phyloP scores from a whole-genome alignment of 2,888 invertebrate species.

The Xylophagus ater region DNA sequence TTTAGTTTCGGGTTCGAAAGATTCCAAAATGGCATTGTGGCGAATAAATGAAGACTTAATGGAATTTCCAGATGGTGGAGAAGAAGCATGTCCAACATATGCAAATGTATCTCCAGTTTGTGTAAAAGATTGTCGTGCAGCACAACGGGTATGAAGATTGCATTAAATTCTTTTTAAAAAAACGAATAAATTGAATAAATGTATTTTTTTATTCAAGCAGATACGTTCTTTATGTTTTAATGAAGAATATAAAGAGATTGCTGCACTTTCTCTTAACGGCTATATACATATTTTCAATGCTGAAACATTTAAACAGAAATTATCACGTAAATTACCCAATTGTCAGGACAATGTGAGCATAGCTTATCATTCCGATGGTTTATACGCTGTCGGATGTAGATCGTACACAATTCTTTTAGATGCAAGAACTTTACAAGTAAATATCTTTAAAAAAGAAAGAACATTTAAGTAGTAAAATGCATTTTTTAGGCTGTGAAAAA shows the following conservation, averaged over 20 bases:
- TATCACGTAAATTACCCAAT: constrained; percentile 76
- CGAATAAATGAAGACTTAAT: constrained; percentile 49
- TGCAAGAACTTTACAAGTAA: constrained; percentile 68
- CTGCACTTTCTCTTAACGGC: constrained; percentile 83
- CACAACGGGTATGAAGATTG: constrained; percentile 44
- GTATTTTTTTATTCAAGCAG: constrained; percentile 34
- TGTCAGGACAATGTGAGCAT: constrained; percentile 90
- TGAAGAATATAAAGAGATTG: constrained; percentile 73
- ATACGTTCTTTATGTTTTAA: constrained; percentile 80
- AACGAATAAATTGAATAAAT: not conserved
- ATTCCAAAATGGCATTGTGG: constrained; percentile 86
- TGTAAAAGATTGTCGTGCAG: constrained; percentile 69
- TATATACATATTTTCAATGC: constrained; percentile 92
- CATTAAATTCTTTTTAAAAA: not conserved
- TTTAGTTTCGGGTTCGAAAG: constrained; percentile 85
- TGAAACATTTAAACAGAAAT: constrained; percentile 76
- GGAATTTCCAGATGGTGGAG: constrained; percentile 34
- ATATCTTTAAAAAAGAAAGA: constrained; percentile 3
- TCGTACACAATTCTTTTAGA: constrained; percentile 85
- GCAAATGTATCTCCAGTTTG: constrained; percentile 54
- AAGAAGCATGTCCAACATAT: constrained; percentile 38
- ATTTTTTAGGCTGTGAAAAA: constrained; percentile 57
- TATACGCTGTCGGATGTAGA: constrained; percentile 90
- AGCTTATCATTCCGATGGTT: constrained; percentile 70
- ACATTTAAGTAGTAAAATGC: not conserved